phyloP scores from a whole-genome alignment of 1,140 invertebrate species.

The Microvelia longipes region DNA sequence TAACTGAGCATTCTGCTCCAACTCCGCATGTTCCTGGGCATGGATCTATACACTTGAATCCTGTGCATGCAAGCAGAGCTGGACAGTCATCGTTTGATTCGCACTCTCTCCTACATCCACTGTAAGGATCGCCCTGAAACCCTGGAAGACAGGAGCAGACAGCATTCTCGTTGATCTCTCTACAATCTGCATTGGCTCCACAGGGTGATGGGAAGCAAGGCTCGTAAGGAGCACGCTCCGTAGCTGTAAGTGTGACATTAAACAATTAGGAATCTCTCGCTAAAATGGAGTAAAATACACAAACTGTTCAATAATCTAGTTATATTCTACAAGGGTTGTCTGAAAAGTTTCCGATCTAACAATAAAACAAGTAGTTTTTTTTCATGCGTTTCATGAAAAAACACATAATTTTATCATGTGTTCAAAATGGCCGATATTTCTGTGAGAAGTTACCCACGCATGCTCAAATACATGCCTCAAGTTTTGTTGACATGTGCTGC shows the following conservation, averaged over 20 bases:
- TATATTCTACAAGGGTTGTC: no score
- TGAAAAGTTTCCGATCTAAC: no score
- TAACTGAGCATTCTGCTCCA: constrained; percentile 36
- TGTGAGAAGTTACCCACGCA: no score
- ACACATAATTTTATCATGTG: no score
- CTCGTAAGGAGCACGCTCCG: constrained; percentile 25
- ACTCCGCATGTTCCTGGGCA: constrained; percentile 38
- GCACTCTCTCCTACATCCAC: constrained; percentile 30
- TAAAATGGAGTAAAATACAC: no score
- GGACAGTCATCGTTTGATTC: constrained; percentile 36
- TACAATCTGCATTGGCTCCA: constrained; percentile 32
- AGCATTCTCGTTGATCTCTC: constrained; percentile 26
- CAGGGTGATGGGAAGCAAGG: constrained; percentile 31
- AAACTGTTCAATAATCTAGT: no score
- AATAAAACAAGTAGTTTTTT: no score
- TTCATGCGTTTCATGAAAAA: no score
- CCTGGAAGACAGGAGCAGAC: constrained; percentile 32
- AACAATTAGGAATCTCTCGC: background rate
- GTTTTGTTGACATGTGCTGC: no score
- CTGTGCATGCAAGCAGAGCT: constrained; percentile 33
- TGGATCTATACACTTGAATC: constrained; percentile 37
- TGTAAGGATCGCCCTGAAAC: constrained; percentile 35
- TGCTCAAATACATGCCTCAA: no score
- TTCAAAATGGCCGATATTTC: no score
- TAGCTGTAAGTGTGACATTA: constrained; percentile 22